These are phyloP conservation scores for Drosophila incognita DNA, from an alignment of 2,888 invertebrate genomes.

Conservation along the genomic window DNA sequence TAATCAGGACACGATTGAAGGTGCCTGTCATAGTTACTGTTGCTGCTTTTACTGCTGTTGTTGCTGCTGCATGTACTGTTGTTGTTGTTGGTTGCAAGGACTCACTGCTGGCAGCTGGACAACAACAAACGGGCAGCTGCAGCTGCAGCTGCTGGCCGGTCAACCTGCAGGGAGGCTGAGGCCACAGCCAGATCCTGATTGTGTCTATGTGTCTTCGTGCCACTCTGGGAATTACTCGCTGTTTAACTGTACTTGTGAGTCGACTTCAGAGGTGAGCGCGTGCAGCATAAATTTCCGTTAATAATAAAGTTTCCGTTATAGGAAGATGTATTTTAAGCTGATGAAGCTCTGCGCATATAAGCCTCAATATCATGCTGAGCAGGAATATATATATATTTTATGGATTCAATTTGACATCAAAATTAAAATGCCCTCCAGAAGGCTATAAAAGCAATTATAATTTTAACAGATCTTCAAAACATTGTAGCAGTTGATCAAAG, in stretches of 20 bases:
- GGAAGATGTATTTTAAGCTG: background rate
- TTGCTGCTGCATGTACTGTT: background rate
- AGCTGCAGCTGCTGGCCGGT: slow-evolving; percentile 45
- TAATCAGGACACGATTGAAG: slow-evolving; percentile 75
- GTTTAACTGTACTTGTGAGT: slow-evolving; percentile 11
- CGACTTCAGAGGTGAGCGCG: background rate
- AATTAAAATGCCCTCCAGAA: background rate
- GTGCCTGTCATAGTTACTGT: slow-evolving; percentile 47
- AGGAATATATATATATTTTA: background rate
- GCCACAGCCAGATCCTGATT: slow-evolving; percentile 32
- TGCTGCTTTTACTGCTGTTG: slow-evolving; percentile 19
- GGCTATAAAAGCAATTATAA: background rate
- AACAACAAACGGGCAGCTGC: slow-evolving; percentile 44
- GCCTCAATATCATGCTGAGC: background rate
- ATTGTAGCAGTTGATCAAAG: background rate
- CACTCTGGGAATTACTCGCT: slow-evolving; percentile 3
- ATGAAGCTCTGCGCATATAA: background rate
- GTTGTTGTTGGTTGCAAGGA: slow-evolving; percentile 44
- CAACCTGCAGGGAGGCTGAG: slow-evolving; percentile 35
- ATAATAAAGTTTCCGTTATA: background rate
- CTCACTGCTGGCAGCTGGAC: slow-evolving; percentile 52
- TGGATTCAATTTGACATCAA: too few species aligned
- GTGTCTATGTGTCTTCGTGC: slow-evolving; percentile 38
- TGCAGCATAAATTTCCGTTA: background rate
- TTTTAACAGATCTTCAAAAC: background rate